Evolutionary conservation across 2,888 invertebrate genomes (phyloP), one percentile per base, ranked within the genome.

Genomic region (Spatulosminthurus flaviceps): DNA sequence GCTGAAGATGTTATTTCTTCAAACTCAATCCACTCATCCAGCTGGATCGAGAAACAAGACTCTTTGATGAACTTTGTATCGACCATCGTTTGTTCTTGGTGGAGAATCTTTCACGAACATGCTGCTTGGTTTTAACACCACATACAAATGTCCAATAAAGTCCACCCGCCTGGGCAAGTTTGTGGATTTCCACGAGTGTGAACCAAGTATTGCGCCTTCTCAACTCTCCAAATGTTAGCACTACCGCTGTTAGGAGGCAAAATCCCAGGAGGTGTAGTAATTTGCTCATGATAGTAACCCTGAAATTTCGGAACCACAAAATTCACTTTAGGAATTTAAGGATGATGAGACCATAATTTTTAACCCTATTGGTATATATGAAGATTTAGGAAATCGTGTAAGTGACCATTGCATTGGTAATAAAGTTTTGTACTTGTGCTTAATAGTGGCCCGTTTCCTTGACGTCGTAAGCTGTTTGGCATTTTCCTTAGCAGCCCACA

Each of bases 101-200:
- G 16, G 51, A 19, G 16, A 51, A 51, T 16, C 16, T 51, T 5
- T 19, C 51, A 51, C n/a, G n/a, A 13, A 51, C 4, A 16, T 51
- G 51, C 4, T 51, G 1, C 16, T n/a, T 5, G 51, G 51, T 51
- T n/a, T 51, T 51, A 2, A 2, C 19, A 51, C n/a, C n/a, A 16
- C 51, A 51, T 11, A 51, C 51, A n/a, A 51, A 51, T 51, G n/a
- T 51, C 51, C 51, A 51, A 51, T 11, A 51, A 19, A 51, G n/a
- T 11, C 51, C 51, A 5, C 5, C 4, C 2, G 51, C 5, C 16
- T 51, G 51, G 5, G n/a, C 51, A 13, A 51, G 16, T 16, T 19
- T 51, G 16, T 51, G n/a, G 1, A 51, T 16, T 51, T 51, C 19
- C 51, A 51, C 2, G 16, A 51, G 16, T 19, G 51, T 2, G 16